These are phyloP conservation scores for Steinernema carpocapsae DNA, from an alignment of 2,888 invertebrate genomes.

Conservation along the genomic window DNA sequence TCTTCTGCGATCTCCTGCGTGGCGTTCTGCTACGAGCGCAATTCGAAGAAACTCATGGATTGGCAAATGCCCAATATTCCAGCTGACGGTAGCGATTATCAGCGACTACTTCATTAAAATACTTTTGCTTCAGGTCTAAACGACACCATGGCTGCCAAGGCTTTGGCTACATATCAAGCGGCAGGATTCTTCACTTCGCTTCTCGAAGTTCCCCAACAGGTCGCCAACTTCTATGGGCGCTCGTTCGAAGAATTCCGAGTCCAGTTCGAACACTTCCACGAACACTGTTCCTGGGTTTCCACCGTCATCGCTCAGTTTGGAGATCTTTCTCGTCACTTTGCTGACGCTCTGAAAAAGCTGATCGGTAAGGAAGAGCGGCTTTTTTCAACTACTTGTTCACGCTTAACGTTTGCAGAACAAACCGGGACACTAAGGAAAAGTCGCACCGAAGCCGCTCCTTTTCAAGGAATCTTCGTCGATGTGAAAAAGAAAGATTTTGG, in stretches of 20 bases:
- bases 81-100: background rate
- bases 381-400: no score
- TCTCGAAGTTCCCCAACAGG: conserved; percentile 35
- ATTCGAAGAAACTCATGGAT: background rate
- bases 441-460: background rate
- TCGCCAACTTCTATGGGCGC: conserved; percentile 47
- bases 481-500: conserved; percentile 10
- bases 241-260: conserved; percentile 35
- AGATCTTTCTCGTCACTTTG: background rate
- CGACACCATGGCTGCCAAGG: background rate
- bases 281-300: conserved; percentile 17
- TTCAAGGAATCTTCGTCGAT: background rate
- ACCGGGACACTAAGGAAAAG: background rate
- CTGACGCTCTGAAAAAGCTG: background rate
- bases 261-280: conserved; percentile 1
- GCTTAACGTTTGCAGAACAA: background rate
- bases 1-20: background rate
- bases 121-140: background rate
- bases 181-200: background rate
- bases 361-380: background rate
- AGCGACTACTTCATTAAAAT: background rate
- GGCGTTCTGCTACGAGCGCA: conserved; percentile 19
- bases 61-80: background rate
- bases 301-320: background rate
- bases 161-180: background rate